A percentile compares a stretch with the other conserved stretches of the same genome.
phyloP scores from a whole-genome alignment of 2,888 invertebrate species.

The Orthosia cruda region DNA sequence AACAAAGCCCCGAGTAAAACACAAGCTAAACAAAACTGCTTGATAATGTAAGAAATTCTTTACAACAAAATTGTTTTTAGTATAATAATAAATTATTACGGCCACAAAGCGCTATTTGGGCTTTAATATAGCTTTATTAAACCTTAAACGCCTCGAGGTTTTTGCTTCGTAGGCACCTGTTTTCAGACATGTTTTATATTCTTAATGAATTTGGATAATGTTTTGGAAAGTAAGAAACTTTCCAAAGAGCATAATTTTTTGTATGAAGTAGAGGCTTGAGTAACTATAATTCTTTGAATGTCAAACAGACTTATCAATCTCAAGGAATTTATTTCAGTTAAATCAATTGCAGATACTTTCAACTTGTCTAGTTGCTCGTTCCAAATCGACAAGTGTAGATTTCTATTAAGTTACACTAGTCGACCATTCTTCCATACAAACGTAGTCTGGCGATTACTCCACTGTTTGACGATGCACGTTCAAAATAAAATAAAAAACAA shows the following conservation, averaged over 20 bases:
- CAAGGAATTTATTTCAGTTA: neutral
- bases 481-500: no score
- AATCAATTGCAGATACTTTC: neutral
- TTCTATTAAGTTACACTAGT: no score
- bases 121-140: conserved; percentile 62
- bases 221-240: conserved; percentile 57
- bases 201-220: conserved; percentile 65
- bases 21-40: conserved; percentile 31
- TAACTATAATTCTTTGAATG: no score
- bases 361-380: no score
- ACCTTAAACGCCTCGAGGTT: conserved; percentile 46
- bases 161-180: conserved; percentile 39
- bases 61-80: conserved; percentile 52
- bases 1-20: conserved; percentile 20
- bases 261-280: conserved; percentile 18
- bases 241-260: no score
- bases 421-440: no score
- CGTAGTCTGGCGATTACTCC: no score
- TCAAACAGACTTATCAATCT: neutral
- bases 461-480: no score
- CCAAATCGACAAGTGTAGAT: no score
- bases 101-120: conserved; percentile 40
- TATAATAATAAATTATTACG: conserved; percentile 46
- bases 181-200: conserved; percentile 51
- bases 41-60: conserved; percentile 45